These are phyloP conservation scores for Gymnocypris eckloni DNA, from an alignment of 2,797 vertebrate genomes.

Conservation along the genomic window DNA sequence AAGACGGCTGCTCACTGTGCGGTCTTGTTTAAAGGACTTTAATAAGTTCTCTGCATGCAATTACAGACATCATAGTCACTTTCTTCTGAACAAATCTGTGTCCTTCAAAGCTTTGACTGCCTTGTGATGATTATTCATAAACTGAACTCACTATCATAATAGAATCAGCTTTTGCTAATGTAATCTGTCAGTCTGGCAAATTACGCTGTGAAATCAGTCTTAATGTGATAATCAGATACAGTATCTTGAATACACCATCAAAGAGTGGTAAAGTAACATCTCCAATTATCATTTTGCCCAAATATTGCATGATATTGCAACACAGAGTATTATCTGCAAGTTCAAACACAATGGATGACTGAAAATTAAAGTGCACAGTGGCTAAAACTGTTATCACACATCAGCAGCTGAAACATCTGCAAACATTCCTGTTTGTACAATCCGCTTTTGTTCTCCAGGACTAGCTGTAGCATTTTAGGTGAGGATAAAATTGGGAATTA, in stretches of 20 bases:
- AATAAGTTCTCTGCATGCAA: background rate
- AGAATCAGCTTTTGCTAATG: conserved; percentile 26
- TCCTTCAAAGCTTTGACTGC: conserved; percentile 25
- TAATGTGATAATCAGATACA: background rate
- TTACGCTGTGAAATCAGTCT: background rate
- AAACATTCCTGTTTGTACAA: conserved; percentile 3
- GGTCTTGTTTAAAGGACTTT: background rate
- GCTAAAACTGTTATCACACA: background rate
- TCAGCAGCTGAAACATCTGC: conserved; percentile 25
- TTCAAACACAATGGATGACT: conserved; percentile 3
- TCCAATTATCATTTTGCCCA: background rate
- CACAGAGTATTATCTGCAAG: background rate
- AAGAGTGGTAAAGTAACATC: background rate
- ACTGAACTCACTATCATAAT: conserved; percentile 30
- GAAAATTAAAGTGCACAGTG: background rate
- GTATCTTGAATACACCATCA: conserved; percentile 17
- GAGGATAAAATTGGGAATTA: conserved; percentile 4
- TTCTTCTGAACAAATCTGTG: conserved; percentile 3
- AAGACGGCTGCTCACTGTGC: background rate
- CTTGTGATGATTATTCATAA: conserved; percentile 11
- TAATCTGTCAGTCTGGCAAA: background rate
- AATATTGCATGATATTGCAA: conserved; percentile 4
- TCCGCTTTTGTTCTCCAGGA: background rate
- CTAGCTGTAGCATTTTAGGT: conserved; percentile 27
- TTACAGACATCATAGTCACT: background rate